Evolutionary conservation across 2,888 invertebrate species (phyloP).

Genomic region (Amphimallon solstitiale): DNA sequence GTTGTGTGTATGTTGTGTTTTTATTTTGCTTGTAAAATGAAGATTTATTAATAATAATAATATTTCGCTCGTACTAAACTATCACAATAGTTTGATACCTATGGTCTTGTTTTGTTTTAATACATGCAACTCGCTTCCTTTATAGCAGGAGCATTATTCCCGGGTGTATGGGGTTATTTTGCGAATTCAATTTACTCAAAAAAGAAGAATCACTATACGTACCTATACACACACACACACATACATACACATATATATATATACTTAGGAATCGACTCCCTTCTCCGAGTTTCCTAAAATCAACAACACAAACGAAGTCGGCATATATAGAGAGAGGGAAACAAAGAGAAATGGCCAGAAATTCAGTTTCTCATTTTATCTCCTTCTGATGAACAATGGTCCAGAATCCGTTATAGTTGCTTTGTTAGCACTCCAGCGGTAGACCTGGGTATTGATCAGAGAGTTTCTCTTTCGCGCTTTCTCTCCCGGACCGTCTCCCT

Average conservation of each 20-base stretch:
- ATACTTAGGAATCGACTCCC: not conserved
- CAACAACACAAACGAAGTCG: conserved; percentile 4
- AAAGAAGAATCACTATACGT: no score
- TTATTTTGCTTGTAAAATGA: no score
- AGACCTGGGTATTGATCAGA: conserved; percentile 66
- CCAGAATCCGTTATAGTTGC: conserved; percentile 65
- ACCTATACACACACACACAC: not conserved
- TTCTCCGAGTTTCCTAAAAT: not conserved
- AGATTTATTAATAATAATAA: no score
- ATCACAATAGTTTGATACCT: no score
- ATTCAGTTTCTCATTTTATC: conserved; percentile 62
- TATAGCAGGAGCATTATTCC: no score
- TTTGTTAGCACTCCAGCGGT: conserved; percentile 65
- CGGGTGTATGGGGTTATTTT: no score
- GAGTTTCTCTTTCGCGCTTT: conserved; percentile 46
- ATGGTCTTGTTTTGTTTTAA: no score
- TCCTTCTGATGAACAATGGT: conserved; percentile 65
- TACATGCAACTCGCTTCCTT: no score
- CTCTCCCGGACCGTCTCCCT: conserved; percentile 7
- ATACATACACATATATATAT: conserved; percentile 2
- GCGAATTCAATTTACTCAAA: no score
- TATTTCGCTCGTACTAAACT: no score
- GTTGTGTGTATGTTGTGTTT: no score
- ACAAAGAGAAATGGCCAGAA: conserved; percentile 53
- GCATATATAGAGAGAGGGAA: conserved; percentile 12